Evolutionary conservation across 2,113 vertebrate species (phyloP).

Genomic region (Urocolius indicus): DNA sequence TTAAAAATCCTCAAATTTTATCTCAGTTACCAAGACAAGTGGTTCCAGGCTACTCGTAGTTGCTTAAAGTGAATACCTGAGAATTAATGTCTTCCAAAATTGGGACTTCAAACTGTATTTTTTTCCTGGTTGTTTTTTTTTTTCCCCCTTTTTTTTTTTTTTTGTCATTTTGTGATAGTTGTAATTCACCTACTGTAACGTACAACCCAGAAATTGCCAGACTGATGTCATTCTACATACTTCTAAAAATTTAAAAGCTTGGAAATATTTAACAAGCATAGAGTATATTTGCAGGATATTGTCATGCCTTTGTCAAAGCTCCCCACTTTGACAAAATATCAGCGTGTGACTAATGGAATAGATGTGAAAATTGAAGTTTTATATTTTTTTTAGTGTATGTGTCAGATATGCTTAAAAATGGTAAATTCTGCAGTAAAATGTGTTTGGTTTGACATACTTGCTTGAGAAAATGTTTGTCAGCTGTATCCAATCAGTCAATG

Average conservation of each 20-base stretch:
- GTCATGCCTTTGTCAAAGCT: neutral
- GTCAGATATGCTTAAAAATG: neutral
- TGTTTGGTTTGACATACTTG: neutral
- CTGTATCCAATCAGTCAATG: neutral
- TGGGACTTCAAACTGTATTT: neutral
- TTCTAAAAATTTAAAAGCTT: neutral
- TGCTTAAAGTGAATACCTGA: neutral
- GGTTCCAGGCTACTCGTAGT: neutral
- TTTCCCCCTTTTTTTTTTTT: neutral
- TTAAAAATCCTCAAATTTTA: neutral
- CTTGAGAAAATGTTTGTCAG: neutral
- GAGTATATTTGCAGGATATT: neutral
- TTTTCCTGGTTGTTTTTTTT: neutral
- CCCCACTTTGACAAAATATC: neutral
- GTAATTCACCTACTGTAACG: neutral
- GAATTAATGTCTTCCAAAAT: neutral
- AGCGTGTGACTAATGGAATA: neutral
- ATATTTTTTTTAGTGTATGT: too few species aligned
- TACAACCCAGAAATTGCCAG: neutral
- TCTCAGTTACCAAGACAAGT: neutral
- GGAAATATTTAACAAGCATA: neutral
- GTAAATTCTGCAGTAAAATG: neutral
- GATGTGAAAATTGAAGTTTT: neutral
- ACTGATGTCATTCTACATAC: neutral
- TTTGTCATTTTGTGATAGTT: neutral